A percentile compares a stretch with the other conserved stretches of the same genome.
Conservation (phyloP, 2,113 vertebrate species). For the Antigone vipio region DNA sequence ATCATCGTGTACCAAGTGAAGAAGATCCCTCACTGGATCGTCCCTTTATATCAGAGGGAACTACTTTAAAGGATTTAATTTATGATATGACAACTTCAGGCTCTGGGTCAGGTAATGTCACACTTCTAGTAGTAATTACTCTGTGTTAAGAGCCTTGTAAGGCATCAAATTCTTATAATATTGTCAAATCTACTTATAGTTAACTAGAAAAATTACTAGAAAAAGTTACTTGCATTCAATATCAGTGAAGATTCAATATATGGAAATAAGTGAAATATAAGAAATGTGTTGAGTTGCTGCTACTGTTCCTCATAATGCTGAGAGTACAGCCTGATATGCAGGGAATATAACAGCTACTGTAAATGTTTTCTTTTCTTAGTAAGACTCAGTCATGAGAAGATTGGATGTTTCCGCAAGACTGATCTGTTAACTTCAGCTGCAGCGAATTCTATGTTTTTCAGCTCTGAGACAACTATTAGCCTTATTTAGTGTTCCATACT, state of each 20-base stretch:
- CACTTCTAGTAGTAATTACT: background rate
- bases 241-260: background rate
- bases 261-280: background rate
- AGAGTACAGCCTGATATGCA: background rate
- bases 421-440: background rate
- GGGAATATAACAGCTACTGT: background rate
- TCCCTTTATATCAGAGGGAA: slow-evolving; percentile 94
- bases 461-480: background rate
- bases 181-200: background rate
- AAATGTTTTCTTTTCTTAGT: background rate
- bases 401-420: background rate
- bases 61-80: slow-evolving; percentile 96
- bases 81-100: slow-evolving; percentile 98
- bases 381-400: background rate
- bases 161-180: background rate
- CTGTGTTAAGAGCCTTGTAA: background rate
- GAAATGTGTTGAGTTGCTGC: background rate
- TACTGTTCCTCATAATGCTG: background rate
- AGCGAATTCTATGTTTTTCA: background rate
- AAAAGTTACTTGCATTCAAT: background rate
- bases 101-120: slow-evolving; percentile 89
- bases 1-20: slow-evolving; percentile 94
- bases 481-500: background rate
- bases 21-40: slow-evolving; percentile 94
- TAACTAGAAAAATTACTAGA: background rate